phyloP scores from a whole-genome alignment of 2,113 vertebrate genomes.

The Glaucomys volans region DNA sequence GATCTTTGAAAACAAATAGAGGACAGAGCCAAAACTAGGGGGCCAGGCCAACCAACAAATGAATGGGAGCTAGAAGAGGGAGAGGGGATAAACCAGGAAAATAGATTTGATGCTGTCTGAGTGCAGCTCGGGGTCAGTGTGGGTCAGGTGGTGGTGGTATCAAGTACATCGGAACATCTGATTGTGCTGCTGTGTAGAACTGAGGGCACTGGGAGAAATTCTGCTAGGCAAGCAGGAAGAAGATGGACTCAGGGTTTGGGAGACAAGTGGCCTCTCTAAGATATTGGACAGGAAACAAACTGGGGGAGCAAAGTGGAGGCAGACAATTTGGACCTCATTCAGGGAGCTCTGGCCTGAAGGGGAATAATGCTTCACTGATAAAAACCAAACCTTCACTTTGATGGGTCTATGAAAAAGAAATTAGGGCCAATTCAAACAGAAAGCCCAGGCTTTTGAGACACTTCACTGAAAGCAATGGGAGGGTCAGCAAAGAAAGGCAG shows the following conservation, averaged over 20 bases:
- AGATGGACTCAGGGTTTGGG: background rate
- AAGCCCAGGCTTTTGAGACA: slow-evolving; percentile 50
- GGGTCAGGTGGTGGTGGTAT: background rate
- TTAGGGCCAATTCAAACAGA: slow-evolving; percentile 29
- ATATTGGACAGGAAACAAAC: background rate
- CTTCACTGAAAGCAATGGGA: background rate
- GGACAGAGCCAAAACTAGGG: background rate
- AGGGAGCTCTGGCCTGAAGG: background rate
- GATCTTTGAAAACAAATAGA: background rate
- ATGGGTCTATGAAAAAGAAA: slow-evolving; percentile 60
- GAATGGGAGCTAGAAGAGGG: background rate
- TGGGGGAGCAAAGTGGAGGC: background rate
- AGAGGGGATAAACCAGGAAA: background rate
- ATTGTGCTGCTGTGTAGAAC: fast-evolving
- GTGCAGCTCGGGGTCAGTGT: fast-evolving
- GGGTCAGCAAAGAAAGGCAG: slow-evolving; percentile 51
- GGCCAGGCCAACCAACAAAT: background rate
- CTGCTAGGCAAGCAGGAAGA: background rate
- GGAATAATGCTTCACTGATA: slow-evolving; percentile 29
- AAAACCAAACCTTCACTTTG: slow-evolving; percentile 51
- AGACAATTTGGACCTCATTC: background rate
- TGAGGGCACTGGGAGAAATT: background rate
- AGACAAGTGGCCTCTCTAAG: background rate
- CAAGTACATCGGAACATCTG: fast-evolving
- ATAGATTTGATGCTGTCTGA: background rate